Percentiles rank a stretch among this genome's conserved stretches.
Evolutionary conservation across 1,140 invertebrate genomes (phyloP).

Genomic region (Musca domestica): DNA sequence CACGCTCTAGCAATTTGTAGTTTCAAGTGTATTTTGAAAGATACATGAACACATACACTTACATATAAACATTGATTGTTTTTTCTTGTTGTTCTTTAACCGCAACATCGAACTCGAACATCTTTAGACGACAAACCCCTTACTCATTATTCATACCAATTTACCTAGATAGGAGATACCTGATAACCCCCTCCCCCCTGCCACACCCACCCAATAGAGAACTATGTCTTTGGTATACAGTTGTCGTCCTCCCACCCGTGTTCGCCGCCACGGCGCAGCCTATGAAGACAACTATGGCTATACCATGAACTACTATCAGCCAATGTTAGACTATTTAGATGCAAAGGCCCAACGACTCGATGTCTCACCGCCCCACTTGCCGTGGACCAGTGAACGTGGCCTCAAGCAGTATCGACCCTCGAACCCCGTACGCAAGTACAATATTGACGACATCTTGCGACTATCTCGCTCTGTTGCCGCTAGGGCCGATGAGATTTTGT

Average conservation of each 20-base stretch:
- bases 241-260: conserved; percentile 46
- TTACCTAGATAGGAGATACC: too few relatives aligned
- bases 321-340: conserved; percentile 79
- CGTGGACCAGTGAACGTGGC: conserved; percentile 70
- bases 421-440: conserved; percentile 61
- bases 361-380: conserved; percentile 63
- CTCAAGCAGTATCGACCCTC: conserved; percentile 60
- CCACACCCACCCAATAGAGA: not conserved
- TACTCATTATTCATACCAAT: too few relatives aligned
- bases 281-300: conserved; percentile 79
- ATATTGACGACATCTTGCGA: conserved; percentile 62
- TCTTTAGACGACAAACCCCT: too few relatives aligned
- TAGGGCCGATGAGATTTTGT: conserved; percentile 66
- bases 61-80: too few relatives aligned
- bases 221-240: conserved; percentile 43
- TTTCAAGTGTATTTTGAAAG: too few relatives aligned
- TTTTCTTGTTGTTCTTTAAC: too few relatives aligned
- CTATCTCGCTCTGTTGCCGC: conserved; percentile 65
- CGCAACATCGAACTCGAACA: too few relatives aligned
- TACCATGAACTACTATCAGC: conserved; percentile 77
- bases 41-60: too few relatives aligned
- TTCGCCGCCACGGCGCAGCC: conserved; percentile 52
- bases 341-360: conserved; percentile 56
- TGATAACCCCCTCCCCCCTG: not conserved
- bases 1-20: too few relatives aligned